phyloP scores from a whole-genome alignment of 2,888 invertebrate genomes.

The Dysmachus trigonus region DNA sequence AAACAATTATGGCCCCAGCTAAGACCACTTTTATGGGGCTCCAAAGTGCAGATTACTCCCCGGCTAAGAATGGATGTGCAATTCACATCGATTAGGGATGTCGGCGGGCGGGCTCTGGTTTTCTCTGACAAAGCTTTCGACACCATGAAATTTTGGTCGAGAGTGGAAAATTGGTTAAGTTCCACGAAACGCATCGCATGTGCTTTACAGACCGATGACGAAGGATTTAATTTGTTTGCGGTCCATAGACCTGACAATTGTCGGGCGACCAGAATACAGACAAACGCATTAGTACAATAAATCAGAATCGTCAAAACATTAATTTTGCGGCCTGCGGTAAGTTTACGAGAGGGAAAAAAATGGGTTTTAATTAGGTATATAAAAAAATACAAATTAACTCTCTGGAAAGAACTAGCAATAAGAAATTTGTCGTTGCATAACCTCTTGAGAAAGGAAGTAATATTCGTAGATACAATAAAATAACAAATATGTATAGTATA shows the following conservation, averaged over 20 bases:
- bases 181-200: neutral
- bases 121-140: constrained; percentile 12
- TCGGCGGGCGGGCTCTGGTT: neutral
- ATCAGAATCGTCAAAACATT: neutral
- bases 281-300: neutral
- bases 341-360: neutral
- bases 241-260: neutral
- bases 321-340: neutral
- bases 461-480: too few relatives aligned
- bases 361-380: neutral
- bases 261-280: neutral
- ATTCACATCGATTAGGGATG: constrained; percentile 26
- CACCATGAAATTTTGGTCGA: neutral
- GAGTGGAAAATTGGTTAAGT: constrained; percentile 9
- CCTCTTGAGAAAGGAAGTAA: too few relatives aligned
- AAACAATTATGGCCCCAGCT: constrained; percentile 33
- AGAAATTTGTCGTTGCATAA: too few relatives aligned
- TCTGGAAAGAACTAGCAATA: too few relatives aligned
- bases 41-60: constrained; percentile 29
- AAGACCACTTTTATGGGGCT: constrained; percentile 34
- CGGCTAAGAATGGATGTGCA: constrained; percentile 26
- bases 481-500: too few relatives aligned
- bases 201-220: neutral
- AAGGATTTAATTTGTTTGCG: constrained; percentile 1
- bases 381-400: too few relatives aligned